Percentiles rank a stretch among this genome's conserved stretches.
phyloP scores from a whole-genome alignment of 2,113 vertebrate genomes.

The Actenoides lindsayi region DNA sequence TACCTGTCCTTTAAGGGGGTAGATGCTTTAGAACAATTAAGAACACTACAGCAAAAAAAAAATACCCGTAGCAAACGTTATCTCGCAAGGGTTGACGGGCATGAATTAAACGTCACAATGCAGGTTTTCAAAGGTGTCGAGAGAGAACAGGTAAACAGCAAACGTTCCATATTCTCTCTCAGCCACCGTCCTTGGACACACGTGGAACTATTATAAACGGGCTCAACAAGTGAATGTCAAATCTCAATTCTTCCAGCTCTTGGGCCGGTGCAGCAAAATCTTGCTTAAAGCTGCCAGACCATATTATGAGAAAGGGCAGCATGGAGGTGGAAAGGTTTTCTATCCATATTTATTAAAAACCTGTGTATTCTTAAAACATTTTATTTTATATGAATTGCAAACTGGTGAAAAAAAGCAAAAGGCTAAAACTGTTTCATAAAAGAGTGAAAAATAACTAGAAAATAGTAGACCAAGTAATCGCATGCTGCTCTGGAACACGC shows the following conservation, averaged over 20 bases:
- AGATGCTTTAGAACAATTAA: neutral
- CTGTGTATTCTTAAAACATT: neutral
- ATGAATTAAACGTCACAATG: neutral
- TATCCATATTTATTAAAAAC: neutral
- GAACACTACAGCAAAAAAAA: neutral
- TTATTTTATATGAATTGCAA: neutral
- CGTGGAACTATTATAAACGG: neutral
- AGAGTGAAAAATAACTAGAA: neutral
- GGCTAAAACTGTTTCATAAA: neutral
- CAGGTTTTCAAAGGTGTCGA: neutral
- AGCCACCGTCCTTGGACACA: neutral
- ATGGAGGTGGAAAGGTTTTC: neutral
- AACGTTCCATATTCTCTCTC: neutral
- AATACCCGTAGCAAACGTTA: neutral
- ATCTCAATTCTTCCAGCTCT: neutral
- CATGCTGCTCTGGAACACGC: neutral
- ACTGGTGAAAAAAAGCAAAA: neutral
- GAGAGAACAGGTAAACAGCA: neutral
- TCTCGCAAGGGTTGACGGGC: neutral
- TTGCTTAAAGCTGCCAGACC: neutral
- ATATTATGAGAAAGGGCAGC: neutral
- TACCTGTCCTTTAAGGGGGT: neutral
- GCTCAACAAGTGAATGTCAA: neutral
- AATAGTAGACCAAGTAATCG: neutral
- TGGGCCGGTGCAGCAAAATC: neutral